Base-by-base conservation (phyloP, 2,797 vertebrate species). In the Mastacembelus armatus region DNA sequence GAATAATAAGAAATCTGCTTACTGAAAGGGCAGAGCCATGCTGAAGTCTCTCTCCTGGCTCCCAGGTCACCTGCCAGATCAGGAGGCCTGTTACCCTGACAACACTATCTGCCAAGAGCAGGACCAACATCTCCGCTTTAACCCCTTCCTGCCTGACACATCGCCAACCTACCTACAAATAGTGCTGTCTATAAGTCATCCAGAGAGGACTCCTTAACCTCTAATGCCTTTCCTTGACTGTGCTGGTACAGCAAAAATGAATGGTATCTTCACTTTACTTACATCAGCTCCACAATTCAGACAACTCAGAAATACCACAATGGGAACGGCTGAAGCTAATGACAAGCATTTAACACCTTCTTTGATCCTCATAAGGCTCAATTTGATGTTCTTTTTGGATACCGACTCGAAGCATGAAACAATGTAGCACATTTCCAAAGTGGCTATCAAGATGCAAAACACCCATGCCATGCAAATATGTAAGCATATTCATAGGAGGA, bases 41-140 rank as follows among this genome's bases (percentile, higher is more conserved):
- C 67, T 64, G 91, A 89, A 91, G 92, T 91, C 89, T 89, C 77
- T 93, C 94, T 89, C 89, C 93, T 92, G 93, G 94, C 94, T 96
- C 94, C 94, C 94, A 95, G 95, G 95, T 96, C 95, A 97, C 95
- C 95, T 95, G 94, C 94, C 93, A 95, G 95, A 96, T 95, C 95
- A 95, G 94, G 93, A 95, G 94, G 95, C 93, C 93, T 86, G 95
- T 96, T 96, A 94, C 95, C 95, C 93, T 91, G 93, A 95, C 94
- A 96, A 97, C 96, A 93, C 91, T 94, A 95, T 96, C 95, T 95
- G 93, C 92, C 93, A 93, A 93, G 91, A 93, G 90, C 91, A 81
- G 90, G 92, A 92, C 93, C 92, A 94, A 93, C 93, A 93, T 96
- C 94, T 93, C 91, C 72, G 86, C 93, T 93, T 96, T 95, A 96